Base-by-base conservation (phyloP, 2,113 vertebrate species). In the Oreocharis arfaki region DNA sequence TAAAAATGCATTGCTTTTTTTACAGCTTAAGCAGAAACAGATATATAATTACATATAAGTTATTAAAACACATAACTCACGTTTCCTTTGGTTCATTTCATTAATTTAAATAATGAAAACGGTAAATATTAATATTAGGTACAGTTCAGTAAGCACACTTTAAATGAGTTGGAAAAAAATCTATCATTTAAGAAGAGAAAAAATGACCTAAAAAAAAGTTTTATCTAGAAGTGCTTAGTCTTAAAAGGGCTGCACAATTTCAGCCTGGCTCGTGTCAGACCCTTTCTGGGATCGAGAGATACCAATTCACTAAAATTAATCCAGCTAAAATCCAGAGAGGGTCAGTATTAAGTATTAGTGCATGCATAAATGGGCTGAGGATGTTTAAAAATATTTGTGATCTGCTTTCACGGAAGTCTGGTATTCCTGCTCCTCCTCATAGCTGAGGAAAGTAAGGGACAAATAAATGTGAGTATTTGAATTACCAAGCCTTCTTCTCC, bases 91-190 rank as follows among this genome's bases (percentile, higher is more conserved):
- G 82, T 59, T 87, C 9, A 93, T 55, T 89, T 91, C n/a, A 92
- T 85, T 88, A 44, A 67, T 80, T 90, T 84, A 92, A 96, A 89
- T 57, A 87, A 87, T 82, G 61, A 76, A 87, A 91, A 87, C 8
- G 52, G 47, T 84, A 91, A 91, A 84, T 91, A 95, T 74, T 93
- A 93, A 63, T 87, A 75, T 92, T 75, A 93, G 60, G 27, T 56
- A 76, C 61, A 88, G 82, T 85, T 89, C 69, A 85, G 53, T 76
- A 76, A 89, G 46, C 57, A 85, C 13, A 74, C 21, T 53, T 78
- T 42, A 91, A 87, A 73, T 71, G 23, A 91, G 10, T 5, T 80
- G 46, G 79, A 75, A 87, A 84, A 90, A 63, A 23, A 88, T 27
- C 67, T 64, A 61, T 81, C 69, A 61, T 44, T 69, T 71, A 79